Evolutionary conservation across 2,797 vertebrate genomes (phyloP), one percentile per base, ranked within the genome.

Genomic region (Muscicapa striata): DNA sequence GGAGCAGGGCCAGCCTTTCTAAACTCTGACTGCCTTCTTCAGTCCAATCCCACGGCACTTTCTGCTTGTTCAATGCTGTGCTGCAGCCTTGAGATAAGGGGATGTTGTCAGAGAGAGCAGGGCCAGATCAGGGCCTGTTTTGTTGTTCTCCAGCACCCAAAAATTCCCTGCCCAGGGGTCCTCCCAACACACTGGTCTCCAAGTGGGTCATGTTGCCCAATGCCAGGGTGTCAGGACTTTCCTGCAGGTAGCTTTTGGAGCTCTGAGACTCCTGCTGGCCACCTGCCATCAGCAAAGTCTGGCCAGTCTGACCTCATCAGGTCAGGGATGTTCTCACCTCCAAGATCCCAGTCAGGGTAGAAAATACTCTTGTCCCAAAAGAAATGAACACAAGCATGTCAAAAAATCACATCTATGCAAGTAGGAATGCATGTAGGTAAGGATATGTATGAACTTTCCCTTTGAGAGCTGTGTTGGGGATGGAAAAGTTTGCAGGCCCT

Each of bases 401-500:
- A 73, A 66, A 94, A 81, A 81, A 58, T 24, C 69, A 40, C 36
- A 66, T 23, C 22, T 43, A 18, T 64, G 43, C 14, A 73, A 3
- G 0, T 10, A 49, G 23, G 38, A 15, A 43, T 64, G 41, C 30
- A 59, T 2, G 1, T 63, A 51, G 48, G 29, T 57, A 30, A 59
- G 15, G 22, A 48, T 36, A 26, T n/a, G 59, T 10, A 63, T 66
- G 88, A 83, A 68, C 57, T 30, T 79, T 54, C 43, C 19, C 19
- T 54, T n/a, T 63, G 84, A 52, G 38, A 77, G 22, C 55, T 0
- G 6, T 32, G 38, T 16, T 62, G 16, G 10, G 29, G 22, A 82
- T 62, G 46, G 74, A 86, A 83, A 89, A 17, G 6, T 84, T 90
- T 70, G 51, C 24, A 92, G 94, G 80, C 80, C 26, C 66, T 93